Evolutionary conservation across 2,888 invertebrate species (phyloP), one percentile per base, ranked within the genome.

Genomic region (Oegoconia quadripuncta): DNA sequence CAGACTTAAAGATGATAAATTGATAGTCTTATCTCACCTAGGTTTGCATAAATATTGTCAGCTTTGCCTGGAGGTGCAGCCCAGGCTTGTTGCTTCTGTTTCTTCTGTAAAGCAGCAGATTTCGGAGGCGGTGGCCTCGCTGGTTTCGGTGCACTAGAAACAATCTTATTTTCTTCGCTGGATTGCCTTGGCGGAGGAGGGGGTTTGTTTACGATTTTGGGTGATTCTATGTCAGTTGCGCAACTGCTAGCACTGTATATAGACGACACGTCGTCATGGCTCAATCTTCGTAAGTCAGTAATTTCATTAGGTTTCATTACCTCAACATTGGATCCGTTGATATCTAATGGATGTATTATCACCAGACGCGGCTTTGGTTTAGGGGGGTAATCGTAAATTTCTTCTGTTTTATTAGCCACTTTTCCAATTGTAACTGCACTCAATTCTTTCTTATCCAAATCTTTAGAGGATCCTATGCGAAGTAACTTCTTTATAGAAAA

Each of bases 321-420:
- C 66, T 95, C 94, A 1, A 95, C 94, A 44, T 90, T 93, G 7
- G 93, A 91, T 18, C 94, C 93, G 70, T 95, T 95, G 42, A 96
- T 89, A 62, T 96, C 96, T 55, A 95, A 87, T 9, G 96, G 96
- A 88, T 96, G 96, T 46, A 96, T 95, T 52, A 96, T 96, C 43
- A 96, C 95, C 15, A 95, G 86, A 11, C 94, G 90, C 2, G 93
- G 93, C 61, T 93, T 94, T 4, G 91, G 90, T 58, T 90, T 89
- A 5, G 90, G 90, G 13, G 89, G 88, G 33, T 88, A 74, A 28
- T 90, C 89, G 39, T 78, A 83, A 20, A 89, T 81, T 44, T 91
- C 90, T 46, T 91, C 90, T 33, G 67, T 62, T 60, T 88, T 89
- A 30, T 76, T 74, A 0, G 89, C 86, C 28, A 89, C 74, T 44